These are phyloP conservation scores for Eulacestoma nigropectus DNA, from an alignment of 2,113 vertebrate species.

Conservation along the genomic window DNA sequence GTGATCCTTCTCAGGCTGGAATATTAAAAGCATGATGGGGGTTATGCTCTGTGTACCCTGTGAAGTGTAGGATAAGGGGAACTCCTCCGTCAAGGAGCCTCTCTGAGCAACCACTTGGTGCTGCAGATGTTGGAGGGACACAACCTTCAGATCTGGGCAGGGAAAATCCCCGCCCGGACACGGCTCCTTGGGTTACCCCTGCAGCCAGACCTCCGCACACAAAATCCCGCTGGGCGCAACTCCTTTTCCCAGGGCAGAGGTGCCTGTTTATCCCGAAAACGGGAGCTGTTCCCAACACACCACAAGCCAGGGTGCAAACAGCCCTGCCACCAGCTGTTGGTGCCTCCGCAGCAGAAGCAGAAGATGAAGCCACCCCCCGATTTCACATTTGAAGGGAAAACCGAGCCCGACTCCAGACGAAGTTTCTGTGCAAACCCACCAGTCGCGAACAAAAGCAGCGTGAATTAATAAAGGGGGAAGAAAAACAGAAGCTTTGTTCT, in stretches of 20 bases:
- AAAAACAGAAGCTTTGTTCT: constrained; percentile 52
- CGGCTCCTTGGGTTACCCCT: fast-evolving
- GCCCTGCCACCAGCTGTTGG: constrained; percentile 22
- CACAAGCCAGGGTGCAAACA: neutral
- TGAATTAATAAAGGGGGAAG: neutral
- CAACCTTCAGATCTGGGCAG: neutral
- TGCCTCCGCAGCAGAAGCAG: neutral
- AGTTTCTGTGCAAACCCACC: neutral
- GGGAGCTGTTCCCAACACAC: neutral
- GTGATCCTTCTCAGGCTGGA: neutral
- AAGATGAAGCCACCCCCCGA: neutral
- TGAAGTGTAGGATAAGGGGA: neutral
- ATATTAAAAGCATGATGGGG: neutral
- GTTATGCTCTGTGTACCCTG: neutral
- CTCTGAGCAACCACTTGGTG: neutral
- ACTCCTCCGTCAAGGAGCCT: neutral
- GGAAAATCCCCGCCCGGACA: neutral
- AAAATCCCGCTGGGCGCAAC: neutral
- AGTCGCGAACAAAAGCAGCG: neutral
- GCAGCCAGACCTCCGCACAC: neutral
- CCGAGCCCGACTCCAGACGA: neutral
- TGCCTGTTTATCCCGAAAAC: neutral
- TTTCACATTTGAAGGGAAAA: neutral
- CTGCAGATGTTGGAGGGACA: neutral
- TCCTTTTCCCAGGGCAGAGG: neutral